phyloP scores from a whole-genome alignment of 2,888 invertebrate genomes.

The Megamerina dolium region DNA sequence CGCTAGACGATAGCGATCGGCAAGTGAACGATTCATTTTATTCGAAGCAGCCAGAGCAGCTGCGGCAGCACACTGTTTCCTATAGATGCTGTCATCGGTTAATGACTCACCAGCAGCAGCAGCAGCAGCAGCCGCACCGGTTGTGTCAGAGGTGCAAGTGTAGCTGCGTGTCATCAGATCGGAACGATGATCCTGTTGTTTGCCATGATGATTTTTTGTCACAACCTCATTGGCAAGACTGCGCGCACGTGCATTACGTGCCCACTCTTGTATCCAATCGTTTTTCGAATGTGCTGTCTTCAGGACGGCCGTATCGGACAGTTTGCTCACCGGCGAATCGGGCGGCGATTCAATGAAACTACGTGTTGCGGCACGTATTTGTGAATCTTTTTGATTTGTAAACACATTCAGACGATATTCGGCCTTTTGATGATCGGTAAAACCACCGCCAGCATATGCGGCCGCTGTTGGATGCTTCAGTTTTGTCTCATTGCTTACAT shows the following conservation, averaged over 20 bases:
- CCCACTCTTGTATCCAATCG: conserved; percentile 62
- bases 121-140: conserved; percentile 28
- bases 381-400: conserved; percentile 36
- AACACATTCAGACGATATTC: conserved; percentile 48
- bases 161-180: conserved; percentile 48
- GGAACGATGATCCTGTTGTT: conserved; percentile 16
- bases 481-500: conserved; percentile 49
- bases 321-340: conserved; percentile 34
- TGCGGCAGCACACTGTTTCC: conserved; percentile 27
- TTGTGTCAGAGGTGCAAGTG: conserved; percentile 37
- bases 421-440: conserved; percentile 47
- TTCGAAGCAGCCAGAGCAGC: conserved; percentile 25
- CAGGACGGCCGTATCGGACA: conserved; percentile 38
- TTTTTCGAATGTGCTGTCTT: conserved; percentile 47
- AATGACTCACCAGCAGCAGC: conserved; percentile 31
- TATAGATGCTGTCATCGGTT: conserved; percentile 42
- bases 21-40: conserved; percentile 35
- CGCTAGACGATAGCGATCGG: conserved; percentile 41
- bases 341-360: conserved; percentile 30
- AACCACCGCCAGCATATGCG: conserved; percentile 35
- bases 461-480: conserved; percentile 34
- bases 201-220: conserved; percentile 13
- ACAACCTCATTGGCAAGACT: conserved; percentile 39
- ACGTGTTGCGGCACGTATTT: conserved; percentile 25
- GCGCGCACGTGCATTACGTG: conserved; percentile 54